These are phyloP conservation scores for Istiophorus platypterus DNA, from an alignment of 2,113 vertebrate species.

Conservation along the genomic window DNA sequence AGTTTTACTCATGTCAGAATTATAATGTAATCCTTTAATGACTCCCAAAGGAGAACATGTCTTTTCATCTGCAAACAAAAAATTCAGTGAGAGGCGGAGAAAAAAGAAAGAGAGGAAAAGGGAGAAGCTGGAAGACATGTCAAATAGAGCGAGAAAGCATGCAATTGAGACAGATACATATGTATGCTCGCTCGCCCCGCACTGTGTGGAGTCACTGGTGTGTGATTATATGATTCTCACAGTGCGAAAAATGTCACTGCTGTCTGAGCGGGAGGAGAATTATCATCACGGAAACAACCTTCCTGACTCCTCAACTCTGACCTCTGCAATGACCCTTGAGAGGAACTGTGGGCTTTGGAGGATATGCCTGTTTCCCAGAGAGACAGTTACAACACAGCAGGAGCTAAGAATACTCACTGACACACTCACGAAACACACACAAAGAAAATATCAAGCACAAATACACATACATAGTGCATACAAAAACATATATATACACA, in stretches of 20 bases:
- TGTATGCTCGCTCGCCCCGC: slow-evolving; percentile 16
- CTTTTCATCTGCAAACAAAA: background rate
- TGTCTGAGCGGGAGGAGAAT: slow-evolving; percentile 64
- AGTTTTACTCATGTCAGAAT: slow-evolving; percentile 13
- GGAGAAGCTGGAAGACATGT: slow-evolving; percentile 7
- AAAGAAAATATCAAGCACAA: slow-evolving; percentile 43
- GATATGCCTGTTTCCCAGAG: slow-evolving; percentile 67
- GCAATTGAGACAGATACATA: slow-evolving; percentile 41
- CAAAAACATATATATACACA: slow-evolving; percentile 23
- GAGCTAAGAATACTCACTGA: slow-evolving; percentile 46
- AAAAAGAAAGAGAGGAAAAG: slow-evolving; percentile 12
- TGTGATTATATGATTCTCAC: slow-evolving; percentile 58
- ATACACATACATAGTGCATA: slow-evolving; percentile 27
- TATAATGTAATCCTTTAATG: slow-evolving; percentile 37
- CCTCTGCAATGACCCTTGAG: slow-evolving; percentile 53
- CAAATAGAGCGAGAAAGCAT: slow-evolving; percentile 21
- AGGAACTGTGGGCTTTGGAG: slow-evolving; percentile 17
- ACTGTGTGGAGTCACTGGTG: slow-evolving; percentile 29
- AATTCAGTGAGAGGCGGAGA: background rate
- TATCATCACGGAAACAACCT: slow-evolving; percentile 71
- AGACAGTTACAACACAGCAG: slow-evolving; percentile 62
- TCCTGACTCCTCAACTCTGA: slow-evolving; percentile 71
- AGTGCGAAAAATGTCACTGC: slow-evolving; percentile 57
- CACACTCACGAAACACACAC: slow-evolving; percentile 27
- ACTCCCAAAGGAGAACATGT: slow-evolving; percentile 19